Conservation (phyloP, 2,888 invertebrate genomes). For the Plagodis pulveraria region DNA sequence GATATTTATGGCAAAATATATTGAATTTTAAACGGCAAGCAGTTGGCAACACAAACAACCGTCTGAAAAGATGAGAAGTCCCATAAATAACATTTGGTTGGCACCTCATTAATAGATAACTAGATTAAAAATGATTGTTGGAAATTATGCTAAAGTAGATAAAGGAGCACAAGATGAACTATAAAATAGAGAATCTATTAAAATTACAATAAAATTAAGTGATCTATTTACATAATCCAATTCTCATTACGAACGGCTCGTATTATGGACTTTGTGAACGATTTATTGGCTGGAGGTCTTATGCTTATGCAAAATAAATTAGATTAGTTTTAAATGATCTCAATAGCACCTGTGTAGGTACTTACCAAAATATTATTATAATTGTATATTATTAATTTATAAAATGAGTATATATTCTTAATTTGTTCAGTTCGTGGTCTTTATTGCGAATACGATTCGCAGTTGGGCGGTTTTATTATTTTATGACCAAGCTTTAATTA, state of each 20-base stretch:
- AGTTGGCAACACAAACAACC: constrained; percentile 37
- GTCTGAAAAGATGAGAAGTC: constrained; percentile 36
- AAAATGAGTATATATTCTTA: too few relatives aligned
- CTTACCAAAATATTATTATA: too few relatives aligned
- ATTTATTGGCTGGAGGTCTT: too few relatives aligned
- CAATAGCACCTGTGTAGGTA: too few relatives aligned
- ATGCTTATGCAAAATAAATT: too few relatives aligned
- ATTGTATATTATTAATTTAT: too few relatives aligned
- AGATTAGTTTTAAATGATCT: too few relatives aligned
- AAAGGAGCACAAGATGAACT: constrained; percentile 17
- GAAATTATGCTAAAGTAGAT: constrained; percentile 33
- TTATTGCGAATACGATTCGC: too few relatives aligned
- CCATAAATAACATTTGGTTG: constrained; percentile 40
- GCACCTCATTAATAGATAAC: constrained; percentile 36
- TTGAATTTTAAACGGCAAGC: constrained; percentile 67
- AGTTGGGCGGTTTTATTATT: too few relatives aligned
- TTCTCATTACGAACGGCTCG: background rate
- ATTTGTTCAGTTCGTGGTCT: too few relatives aligned
- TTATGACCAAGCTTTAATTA: too few relatives aligned
- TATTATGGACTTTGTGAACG: too few relatives aligned
- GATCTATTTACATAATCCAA: constrained; percentile 13
- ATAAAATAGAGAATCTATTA: constrained; percentile 11
- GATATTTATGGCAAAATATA: constrained; percentile 71
- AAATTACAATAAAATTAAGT: constrained; percentile 7
- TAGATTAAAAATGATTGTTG: constrained; percentile 23